Base-by-base conservation (phyloP, 2,113 vertebrate species). In the Uropsilus gracilis region DNA sequence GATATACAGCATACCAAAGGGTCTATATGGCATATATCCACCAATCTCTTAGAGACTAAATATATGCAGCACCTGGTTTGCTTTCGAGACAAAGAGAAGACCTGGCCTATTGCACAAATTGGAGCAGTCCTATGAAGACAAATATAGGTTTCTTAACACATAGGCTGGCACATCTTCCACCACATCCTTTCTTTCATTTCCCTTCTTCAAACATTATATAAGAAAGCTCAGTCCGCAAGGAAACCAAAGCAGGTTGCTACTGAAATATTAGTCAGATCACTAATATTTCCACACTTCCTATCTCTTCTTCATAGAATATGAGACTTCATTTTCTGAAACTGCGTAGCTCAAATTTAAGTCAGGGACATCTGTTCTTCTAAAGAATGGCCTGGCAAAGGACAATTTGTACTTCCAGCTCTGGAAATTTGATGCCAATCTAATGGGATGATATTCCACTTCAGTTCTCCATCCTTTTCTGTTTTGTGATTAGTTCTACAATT, bases 281-380 rank as follows among this genome's bases (percentile, higher is more conserved):
- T 48, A 28, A 61, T 16, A 28, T 86, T 44, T 71, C 78, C 96
- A 39, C 16, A 39, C 2, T 42, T 53, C 28, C 71, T 24, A 48
- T 13, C 22, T 85, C 72, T 87, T 86, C 66, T 88, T 86, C 53
- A 84, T 22, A 24, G 32, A 86, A 83, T n/a, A 44, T 17, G 48
- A 44, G 10, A 77, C 85, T 94, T 83, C 30, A 78, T 55, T 37
- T 75, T 90, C 34, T 75, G 37, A 91, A 87, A 94, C 50, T 9
- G 3, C 22, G n/a, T 17, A 89, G 59, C 46, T 95, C 75, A 57
- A 28, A 72, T 72, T 89, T 77, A 94, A 89, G 57, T 57, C 75
- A 89, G 39, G 16, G 75, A 64, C 34, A 83, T 66, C 11, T 34
- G 83, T 44, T 80, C 42, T 42, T 88, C 50, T 89, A 59, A 86